Conservation (phyloP, 2,888 invertebrate genomes). For the Chymomyza fuscimana region DNA sequence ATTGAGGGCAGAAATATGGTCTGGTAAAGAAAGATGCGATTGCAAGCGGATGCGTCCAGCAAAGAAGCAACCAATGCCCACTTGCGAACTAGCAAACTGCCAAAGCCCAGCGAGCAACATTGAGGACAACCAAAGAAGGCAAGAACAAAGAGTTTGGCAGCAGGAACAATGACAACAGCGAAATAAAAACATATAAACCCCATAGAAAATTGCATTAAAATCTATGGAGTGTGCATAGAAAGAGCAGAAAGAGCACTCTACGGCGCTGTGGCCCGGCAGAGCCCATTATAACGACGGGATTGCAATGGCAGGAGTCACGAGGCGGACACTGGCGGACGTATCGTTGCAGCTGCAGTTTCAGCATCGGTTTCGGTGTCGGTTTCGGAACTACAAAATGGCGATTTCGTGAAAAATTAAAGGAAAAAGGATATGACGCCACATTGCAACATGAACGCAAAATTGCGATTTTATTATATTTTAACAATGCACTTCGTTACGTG, state of each 20-base stretch:
- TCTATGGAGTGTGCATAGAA: slow-evolving; percentile 74
- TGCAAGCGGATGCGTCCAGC: slow-evolving; percentile 52
- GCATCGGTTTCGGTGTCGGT: slow-evolving; percentile 43
- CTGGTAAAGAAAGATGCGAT: slow-evolving; percentile 54
- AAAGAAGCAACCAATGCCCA: slow-evolving; percentile 26
- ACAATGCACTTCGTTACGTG: slow-evolving; percentile 75
- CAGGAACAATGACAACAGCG: slow-evolving; percentile 65
- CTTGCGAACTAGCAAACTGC: slow-evolving; percentile 24
- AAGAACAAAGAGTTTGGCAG: slow-evolving; percentile 74
- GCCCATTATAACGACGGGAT: not conserved
- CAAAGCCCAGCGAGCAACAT: slow-evolving; percentile 6
- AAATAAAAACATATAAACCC: slow-evolving; percentile 66
- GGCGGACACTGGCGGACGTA: slow-evolving; percentile 22
- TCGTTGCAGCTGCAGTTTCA: slow-evolving; percentile 23
- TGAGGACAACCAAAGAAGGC: slow-evolving; percentile 23
- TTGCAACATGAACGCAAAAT: slow-evolving; percentile 75
- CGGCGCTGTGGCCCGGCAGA: not conserved
- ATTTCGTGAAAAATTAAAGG: slow-evolving; percentile 75
- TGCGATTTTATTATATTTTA: slow-evolving; percentile 74
- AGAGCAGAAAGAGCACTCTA: slow-evolving; percentile 14
- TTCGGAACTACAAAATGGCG: slow-evolving; percentile 73
- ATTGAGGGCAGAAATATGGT: slow-evolving; percentile 70
- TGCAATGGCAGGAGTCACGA: slow-evolving; percentile 14
- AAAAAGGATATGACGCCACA: slow-evolving; percentile 74
- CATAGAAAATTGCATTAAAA: slow-evolving; percentile 73